Percentiles rank a stretch among this genome's conserved stretches.
These are phyloP conservation scores for Mus spicilegus DNA, from an alignment of 2,113 vertebrate genomes.

Conservation along the genomic window DNA sequence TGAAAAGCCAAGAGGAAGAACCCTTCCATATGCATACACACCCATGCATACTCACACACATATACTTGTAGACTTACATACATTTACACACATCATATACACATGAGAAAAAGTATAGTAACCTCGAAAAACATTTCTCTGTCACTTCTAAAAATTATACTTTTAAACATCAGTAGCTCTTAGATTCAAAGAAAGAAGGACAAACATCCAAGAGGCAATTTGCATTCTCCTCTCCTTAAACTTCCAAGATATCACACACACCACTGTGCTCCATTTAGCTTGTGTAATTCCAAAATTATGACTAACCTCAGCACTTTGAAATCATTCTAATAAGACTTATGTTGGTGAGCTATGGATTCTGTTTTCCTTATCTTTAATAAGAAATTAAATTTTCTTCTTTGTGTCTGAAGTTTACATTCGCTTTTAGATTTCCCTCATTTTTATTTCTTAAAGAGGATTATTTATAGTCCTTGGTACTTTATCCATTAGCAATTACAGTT, in stretches of 20 bases:
- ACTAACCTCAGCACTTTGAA: constrained; percentile 88
- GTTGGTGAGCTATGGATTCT: constrained; percentile 56
- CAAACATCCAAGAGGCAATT: constrained; percentile 70
- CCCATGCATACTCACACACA: not conserved
- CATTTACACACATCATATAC: not conserved
- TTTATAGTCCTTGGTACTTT: constrained; percentile 60
- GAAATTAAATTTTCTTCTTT: constrained; percentile 48
- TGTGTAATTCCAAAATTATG: constrained; percentile 88
- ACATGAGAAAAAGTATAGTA: constrained; percentile 50
- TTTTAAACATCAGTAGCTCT: constrained; percentile 78
- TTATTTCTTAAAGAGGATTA: constrained; percentile 59
- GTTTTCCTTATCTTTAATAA: constrained; percentile 52
- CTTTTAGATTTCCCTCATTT: constrained; percentile 39
- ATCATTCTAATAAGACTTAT: constrained; percentile 86
- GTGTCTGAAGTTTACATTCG: constrained; percentile 39
- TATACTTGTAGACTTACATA: too few relatives aligned
- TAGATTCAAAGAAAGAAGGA: constrained; percentile 74
- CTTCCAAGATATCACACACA: constrained; percentile 49
- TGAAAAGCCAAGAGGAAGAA: not conserved
- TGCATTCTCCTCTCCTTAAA: constrained; percentile 67
- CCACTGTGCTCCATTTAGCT: constrained; percentile 65
- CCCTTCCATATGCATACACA: not conserved
- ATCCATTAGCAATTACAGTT: constrained; percentile 66
- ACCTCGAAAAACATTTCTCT: constrained; percentile 44
- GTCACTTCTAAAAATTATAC: constrained; percentile 68